phyloP scores from a whole-genome alignment of 2,113 vertebrate species.

The Canis aureus region DNA sequence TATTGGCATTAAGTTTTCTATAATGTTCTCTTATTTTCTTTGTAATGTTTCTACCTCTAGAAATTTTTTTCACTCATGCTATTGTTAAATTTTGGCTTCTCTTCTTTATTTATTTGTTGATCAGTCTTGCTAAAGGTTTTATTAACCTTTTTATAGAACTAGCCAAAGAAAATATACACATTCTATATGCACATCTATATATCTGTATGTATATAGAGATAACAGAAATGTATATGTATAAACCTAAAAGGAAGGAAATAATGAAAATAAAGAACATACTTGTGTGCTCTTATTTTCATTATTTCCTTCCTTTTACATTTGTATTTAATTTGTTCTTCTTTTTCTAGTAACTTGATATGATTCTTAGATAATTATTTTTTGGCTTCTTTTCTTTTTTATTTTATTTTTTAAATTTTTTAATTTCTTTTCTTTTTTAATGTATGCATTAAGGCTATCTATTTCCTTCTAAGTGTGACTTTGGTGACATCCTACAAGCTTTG shows the following conservation, averaged over 20 bases:
- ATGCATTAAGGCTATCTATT: neutral
- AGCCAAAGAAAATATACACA: neutral
- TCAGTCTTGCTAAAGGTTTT: neutral
- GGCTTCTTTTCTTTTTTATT: neutral
- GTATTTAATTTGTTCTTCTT: constrained; percentile 1
- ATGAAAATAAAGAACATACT: neutral
- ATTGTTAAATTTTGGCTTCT: neutral
- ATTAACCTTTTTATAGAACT: neutral
- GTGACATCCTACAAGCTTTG: neutral
- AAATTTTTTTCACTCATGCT: neutral
- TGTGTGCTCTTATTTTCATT: neutral
- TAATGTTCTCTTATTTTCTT: neutral
- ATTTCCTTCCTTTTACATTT: neutral
- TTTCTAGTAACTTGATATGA: neutral
- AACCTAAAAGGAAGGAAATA: neutral
- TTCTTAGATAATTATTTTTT: neutral
- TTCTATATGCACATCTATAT: neutral
- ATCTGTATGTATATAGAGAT: neutral
- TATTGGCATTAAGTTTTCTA: neutral
- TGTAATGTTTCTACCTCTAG: neutral
- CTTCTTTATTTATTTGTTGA: neutral
- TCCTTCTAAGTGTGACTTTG: neutral
- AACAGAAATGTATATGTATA: neutral
- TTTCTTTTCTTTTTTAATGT: neutral
- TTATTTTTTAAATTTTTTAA: neutral